Evolutionary conservation across 2,113 vertebrate genomes (phyloP), one percentile per base, ranked within the genome.

Genomic region (Rhea pennata): DNA sequence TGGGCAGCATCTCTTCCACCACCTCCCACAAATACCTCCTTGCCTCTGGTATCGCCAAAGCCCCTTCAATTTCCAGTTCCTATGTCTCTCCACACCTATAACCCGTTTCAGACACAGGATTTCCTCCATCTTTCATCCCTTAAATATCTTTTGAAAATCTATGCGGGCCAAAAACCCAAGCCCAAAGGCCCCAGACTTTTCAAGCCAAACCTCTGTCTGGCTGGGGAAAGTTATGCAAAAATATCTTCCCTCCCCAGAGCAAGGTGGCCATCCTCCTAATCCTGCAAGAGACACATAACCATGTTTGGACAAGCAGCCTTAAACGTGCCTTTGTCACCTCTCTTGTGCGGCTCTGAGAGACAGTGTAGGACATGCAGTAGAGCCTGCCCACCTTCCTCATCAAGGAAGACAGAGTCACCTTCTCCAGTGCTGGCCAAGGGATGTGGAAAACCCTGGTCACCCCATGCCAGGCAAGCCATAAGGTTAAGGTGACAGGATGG

Each of bases 51-150:
- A 58, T 29, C 13, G 5, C 29, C 56, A 58, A 58, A 58, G 29
- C 56, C 56, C 56, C 29, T 31, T 58, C 56, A 31, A 10, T 58
- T 58, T 29, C 29, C 29, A 69, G 46, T 5, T 22, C 58, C 26
- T 69, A 46, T 58, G 42, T 2, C 40, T 9, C 19, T 53, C 44
- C 58, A 59, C 4, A 40, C 44, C 17, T 53, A 73, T 17, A 7
- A 8, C 65, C 36, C 50, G 9, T 5, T 8, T 1, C 19, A 3
- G 17, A 9, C 1, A 19, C 1, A 31, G 23, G 9, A 65, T 6
- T 13, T 66, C 26, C 39, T 75, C 44, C 39, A 61, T 39, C 48
- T 15, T 72, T 74, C 42, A 54, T 5, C 7, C 44, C 22, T 42
- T 51, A 61, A 78, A 3, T 27, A 46, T 10, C 31, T 70, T 65